Evolutionary conservation across 2,797 vertebrate genomes (phyloP), one percentile per base, ranked within the genome.

Genomic region (Acrossocheilus fasciatus): DNA sequence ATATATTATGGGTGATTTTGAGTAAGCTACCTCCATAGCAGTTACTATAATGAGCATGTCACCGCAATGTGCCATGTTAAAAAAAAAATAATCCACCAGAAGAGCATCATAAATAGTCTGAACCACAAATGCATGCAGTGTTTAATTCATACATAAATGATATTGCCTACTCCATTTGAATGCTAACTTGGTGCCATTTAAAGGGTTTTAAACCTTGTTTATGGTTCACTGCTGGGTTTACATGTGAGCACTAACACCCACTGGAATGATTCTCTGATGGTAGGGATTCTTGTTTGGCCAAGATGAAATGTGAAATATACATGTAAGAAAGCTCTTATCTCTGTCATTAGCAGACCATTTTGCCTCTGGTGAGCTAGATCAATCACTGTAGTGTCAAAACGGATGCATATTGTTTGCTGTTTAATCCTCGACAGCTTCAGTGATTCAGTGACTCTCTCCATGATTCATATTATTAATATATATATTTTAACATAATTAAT

Each of bases 341-440:
- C 34, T 69, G 73, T 83, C 64, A 87, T 89, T 84, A 83, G 84
- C 39, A 12, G 76, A 57, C 50, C 18, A 69, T 76, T 83, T 20
- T 86, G 39, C 73, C 83, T 74, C 68, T 83, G 79, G 85, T 81
- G 69, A 62, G 83, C 52, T 72, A n/a, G 87, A 88, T 89, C n/a
- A 82, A 54, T 85, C 83, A 70, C 41, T 36, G 57, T 73, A 78
- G 77, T 81, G 74, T 86, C 83, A 84, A 76, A 80, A 18, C 34
- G 45, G 45, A 84, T 85, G 83, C 73, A 84, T 39, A 72, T 80
- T 36, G 50, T 64, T 82, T 17, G 34, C 10, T 45, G 59, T 87
- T 86, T 86, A 86, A 73, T 79, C 45, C 66, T n/a, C 23, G 30
- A 18, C 14, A 52, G 64, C 78, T 54, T 66, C 23, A 70, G 57